Base-by-base conservation (phyloP, 2,113 vertebrate species). In the Crocuta crocuta region DNA sequence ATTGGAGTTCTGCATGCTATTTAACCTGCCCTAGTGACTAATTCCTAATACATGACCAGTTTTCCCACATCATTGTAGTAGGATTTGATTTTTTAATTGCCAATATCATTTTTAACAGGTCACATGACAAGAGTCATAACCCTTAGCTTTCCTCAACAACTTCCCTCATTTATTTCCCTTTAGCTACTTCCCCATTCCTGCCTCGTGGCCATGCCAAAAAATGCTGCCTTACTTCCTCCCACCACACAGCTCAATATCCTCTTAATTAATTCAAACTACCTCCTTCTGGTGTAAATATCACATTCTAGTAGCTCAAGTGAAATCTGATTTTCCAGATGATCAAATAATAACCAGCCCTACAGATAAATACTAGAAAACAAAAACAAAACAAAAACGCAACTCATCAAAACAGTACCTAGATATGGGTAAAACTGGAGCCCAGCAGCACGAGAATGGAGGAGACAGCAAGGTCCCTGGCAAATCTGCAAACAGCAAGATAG, bases 41-140 rank as follows among this genome's bases (percentile, higher is more conserved):
- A 97, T 95, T 97, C 88, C 4, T 15, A 97, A 89, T 81, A 95
- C 98, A 97, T 87, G 83, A 96, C 91, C 88, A 87, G 80, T 95
- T 98, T 98, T 98, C 92, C 94, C 86, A 90, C 7, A 91, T 86
- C 95, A 97, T 97, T 98, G 93, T 89, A 97, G 96, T 93, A 91
- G 97, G 96, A 98, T 98, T 98, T 98, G 95, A 98, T 97, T 92
- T 98, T 98, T 97, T 74, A 76, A 78, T 66, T 73, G 73, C 66
- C 66, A 97, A 85, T 31, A 10, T 96, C 35, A 39, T 55, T 94
- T 94, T 96, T 89, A 91, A 45, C 76, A 81, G 87, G 7, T 28
- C 70, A 73, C 24, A 68, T 7, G 17, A 73, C 96, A 70, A 81
- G 1, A 71, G 21, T 48, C 31, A 85, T 97, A 94, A 39, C 39